A percentile compares a stretch with the other conserved stretches of the same genome.
Conservation (phyloP, 2,113 vertebrate species). For the Anthoscopus minutus region DNA sequence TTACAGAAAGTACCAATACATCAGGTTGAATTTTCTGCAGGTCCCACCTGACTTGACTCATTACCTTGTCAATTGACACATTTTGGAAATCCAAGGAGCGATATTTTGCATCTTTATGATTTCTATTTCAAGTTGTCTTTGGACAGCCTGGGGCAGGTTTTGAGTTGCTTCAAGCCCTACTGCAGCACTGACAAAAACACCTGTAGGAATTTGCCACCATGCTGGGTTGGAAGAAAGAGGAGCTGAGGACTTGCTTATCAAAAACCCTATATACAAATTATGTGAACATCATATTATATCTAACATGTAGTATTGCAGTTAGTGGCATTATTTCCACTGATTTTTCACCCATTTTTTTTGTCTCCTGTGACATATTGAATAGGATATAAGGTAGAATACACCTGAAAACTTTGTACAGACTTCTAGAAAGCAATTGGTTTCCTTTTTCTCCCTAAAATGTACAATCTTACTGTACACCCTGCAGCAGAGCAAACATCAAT, state of each 20-base stretch:
- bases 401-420: not conserved
- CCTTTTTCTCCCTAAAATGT: not conserved
- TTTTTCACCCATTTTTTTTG: not conserved
- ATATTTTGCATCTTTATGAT: not conserved
- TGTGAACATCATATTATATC: not conserved
- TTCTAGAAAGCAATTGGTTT: not conserved
- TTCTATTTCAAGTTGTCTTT: not conserved
- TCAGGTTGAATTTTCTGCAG: not conserved
- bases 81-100: not conserved
- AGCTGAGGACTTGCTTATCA: not conserved
- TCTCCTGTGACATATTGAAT: not conserved
- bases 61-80: not conserved
- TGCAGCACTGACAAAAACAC: not conserved
- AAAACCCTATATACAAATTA: not conserved
- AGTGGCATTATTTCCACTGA: not conserved
- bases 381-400: not conserved
- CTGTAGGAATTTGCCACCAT: not conserved
- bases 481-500: not conserved
- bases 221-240: not conserved
- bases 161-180: not conserved
- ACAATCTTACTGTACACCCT: not conserved
- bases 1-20: not conserved
- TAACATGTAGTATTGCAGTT: not conserved
- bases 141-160: not conserved
- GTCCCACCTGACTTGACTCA: not conserved